Evolutionary conservation across 2,113 vertebrate species (phyloP).

Genomic region (Cercopithecus mona): DNA sequence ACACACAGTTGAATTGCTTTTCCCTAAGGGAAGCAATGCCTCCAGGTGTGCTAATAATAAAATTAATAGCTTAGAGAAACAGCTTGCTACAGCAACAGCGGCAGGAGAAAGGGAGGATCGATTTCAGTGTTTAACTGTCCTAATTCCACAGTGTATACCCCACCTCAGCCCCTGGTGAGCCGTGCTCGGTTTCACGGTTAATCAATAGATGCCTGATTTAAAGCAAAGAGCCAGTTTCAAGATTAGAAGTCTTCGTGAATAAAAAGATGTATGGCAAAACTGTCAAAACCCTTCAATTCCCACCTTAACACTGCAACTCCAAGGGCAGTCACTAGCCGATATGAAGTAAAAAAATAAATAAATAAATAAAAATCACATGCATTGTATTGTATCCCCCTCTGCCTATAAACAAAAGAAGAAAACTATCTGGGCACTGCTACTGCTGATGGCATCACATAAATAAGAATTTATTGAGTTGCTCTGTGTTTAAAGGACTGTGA

Average conservation of each 20-base stretch:
- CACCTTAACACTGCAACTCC: slow-evolving; percentile 52
- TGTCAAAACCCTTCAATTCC: slow-evolving; percentile 77
- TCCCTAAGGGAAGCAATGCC: slow-evolving; percentile 85
- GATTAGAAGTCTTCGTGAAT: slow-evolving; percentile 85
- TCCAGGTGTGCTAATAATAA: slow-evolving; percentile 92
- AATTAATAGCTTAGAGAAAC: slow-evolving; percentile 92
- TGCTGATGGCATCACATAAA: slow-evolving; percentile 65
- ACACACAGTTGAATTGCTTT: slow-evolving; percentile 88
- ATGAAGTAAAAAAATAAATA: not conserved
- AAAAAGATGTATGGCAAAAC: slow-evolving; percentile 82
- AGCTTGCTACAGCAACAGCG: slow-evolving; percentile 86
- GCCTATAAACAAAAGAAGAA: slow-evolving; percentile 67
- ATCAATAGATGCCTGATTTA: slow-evolving; percentile 88
- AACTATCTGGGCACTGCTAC: not conserved
- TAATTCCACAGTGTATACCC: slow-evolving; percentile 85
- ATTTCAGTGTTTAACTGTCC: slow-evolving; percentile 89
- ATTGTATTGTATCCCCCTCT: not conserved
- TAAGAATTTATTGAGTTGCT: slow-evolving; percentile 69
- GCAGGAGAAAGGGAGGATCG: slow-evolving; percentile 82
- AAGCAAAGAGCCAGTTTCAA: slow-evolving; percentile 83
- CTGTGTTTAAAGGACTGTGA: slow-evolving; percentile 67
- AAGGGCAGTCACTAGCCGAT: slow-evolving; percentile 41
- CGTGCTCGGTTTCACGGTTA: slow-evolving; percentile 78
- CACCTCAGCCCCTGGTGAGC: slow-evolving; percentile 81
- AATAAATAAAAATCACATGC: not conserved